These are phyloP conservation scores for Otis tarda DNA, from an alignment of 2,113 vertebrate genomes.

Conservation along the genomic window DNA sequence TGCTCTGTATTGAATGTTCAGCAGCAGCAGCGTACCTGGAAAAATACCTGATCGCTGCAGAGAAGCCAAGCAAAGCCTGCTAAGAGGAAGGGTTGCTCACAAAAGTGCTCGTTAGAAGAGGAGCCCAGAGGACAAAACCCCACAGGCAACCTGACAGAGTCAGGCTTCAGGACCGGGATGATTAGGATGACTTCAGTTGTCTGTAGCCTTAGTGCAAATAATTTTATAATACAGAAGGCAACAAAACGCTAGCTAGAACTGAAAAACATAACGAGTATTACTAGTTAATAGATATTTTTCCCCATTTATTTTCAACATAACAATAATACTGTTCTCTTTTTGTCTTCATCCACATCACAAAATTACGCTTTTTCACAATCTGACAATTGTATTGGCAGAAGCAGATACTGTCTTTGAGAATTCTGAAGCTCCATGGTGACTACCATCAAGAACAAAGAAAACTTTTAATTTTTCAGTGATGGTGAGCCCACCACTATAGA, in stretches of 20 bases:
- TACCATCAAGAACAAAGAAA: not conserved
- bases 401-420: not conserved
- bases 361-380: not conserved
- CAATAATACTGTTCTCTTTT: not conserved
- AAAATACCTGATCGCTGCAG: not conserved
- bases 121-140: not conserved
- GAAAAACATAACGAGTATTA: not conserved
- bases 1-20: not conserved
- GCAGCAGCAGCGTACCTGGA: not conserved
- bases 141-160: not conserved
- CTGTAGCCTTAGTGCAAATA: not conserved
- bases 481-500: not conserved
- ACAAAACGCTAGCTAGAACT: not conserved
- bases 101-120: fast-evolving
- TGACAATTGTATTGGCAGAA: not conserved
- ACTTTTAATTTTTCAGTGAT: not conserved
- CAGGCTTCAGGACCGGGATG: not conserved
- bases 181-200: not conserved
- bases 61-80: not conserved
- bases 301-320: not conserved
- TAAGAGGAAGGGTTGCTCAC: not conserved
- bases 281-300: not conserved
- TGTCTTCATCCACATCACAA: not conserved
- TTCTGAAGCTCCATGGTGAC: not conserved
- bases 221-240: not conserved